Percentiles rank a stretch among this genome's conserved stretches.
Conservation (phyloP, 1,140 invertebrate genomes). For the Apolygus lucorum region DNA sequence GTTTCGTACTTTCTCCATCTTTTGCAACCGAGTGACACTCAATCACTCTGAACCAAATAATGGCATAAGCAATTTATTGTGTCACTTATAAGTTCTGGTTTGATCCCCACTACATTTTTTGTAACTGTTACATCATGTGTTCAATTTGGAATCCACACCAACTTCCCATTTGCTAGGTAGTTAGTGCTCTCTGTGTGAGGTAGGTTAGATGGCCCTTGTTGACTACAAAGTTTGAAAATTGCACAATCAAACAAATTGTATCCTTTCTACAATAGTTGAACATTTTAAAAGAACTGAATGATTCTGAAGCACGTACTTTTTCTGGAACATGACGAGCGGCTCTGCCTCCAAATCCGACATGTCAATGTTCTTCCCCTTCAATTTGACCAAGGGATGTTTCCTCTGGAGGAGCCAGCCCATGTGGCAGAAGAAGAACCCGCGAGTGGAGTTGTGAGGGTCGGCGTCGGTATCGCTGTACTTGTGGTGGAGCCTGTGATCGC, state of each 20-base stretch:
- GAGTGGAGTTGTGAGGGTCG: constrained; percentile 54
- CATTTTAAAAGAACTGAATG: neutral
- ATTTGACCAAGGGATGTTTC: constrained; percentile 54
- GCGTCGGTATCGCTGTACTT: constrained; percentile 56
- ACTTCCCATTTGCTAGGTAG: too few species aligned
- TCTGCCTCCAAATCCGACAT: constrained; percentile 61
- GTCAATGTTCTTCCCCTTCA: constrained; percentile 59
- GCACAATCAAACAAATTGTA: constrained; percentile 13
- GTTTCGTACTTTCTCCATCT: too few species aligned
- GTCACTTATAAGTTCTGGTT: too few species aligned
- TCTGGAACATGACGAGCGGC: constrained; percentile 63
- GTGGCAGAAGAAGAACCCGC: constrained; percentile 60
- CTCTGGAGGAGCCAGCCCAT: constrained; percentile 55
- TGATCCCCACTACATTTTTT: too few species aligned
- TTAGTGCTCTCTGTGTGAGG: too few species aligned
- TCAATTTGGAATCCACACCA: too few species aligned
- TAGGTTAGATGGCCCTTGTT: too few species aligned
- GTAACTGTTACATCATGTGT: too few species aligned
- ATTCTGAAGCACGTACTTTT: constrained; percentile 47
- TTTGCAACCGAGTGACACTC: too few species aligned
- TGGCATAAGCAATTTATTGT: too few species aligned
- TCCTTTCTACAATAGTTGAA: neutral
- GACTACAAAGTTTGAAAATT: too few species aligned
- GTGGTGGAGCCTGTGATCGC: constrained; percentile 58
- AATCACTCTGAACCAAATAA: too few species aligned